phyloP scores from a whole-genome alignment of 2,113 vertebrate species.

The Platysternon megacephalum region DNA sequence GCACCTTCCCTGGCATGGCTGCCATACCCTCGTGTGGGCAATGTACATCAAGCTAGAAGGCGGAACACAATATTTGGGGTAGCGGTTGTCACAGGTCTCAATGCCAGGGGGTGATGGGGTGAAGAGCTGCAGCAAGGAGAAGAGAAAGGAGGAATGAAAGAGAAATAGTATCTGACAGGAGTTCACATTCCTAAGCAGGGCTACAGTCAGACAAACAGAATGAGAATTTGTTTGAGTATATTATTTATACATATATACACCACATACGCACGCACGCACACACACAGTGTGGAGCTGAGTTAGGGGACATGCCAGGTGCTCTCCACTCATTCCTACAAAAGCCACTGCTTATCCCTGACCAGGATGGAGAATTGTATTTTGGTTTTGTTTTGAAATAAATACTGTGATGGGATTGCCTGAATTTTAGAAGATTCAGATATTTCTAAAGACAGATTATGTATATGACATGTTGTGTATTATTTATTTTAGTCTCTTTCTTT shows the following conservation, averaged over 20 bases:
- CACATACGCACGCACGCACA: rapidly evolving
- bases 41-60: not conserved
- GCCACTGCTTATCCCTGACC: not conserved
- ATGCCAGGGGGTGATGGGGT: not conserved
- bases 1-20: not conserved
- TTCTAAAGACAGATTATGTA: not conserved
- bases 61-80: not conserved
- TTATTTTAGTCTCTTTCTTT: not conserved
- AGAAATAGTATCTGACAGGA: rapidly evolving
- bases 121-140: not conserved
- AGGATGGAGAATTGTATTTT: not conserved
- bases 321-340: not conserved
- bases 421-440: not conserved
- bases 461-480: not conserved
- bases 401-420: not conserved
- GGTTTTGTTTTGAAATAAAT: not conserved
- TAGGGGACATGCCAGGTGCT: not conserved
- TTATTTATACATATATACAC: not conserved
- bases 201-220: not conserved
- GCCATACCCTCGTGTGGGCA: not conserved
- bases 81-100: not conserved
- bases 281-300: not conserved
- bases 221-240: not conserved
- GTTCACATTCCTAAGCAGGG: not conserved
- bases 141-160: not conserved